These are phyloP conservation scores for Coronaproctus castanopsis DNA, from an alignment of 2,888 invertebrate species.

Conservation along the genomic window DNA sequence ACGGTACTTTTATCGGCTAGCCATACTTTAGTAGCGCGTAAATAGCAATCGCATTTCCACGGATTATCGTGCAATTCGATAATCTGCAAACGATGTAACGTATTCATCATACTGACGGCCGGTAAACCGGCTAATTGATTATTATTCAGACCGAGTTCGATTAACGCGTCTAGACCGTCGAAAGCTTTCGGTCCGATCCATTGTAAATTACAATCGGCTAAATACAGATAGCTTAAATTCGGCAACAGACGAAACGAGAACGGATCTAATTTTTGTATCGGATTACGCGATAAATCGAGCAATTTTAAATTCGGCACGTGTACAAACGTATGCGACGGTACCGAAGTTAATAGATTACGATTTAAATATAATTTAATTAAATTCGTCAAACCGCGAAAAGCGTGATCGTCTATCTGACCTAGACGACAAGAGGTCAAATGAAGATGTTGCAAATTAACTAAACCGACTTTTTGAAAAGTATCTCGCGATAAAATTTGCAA, in stretches of 20 bases:
- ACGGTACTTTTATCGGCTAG: conserved; percentile 55
- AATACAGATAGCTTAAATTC: conserved; percentile 58
- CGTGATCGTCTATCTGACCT: conserved; percentile 63
- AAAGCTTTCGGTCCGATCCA: conserved; percentile 57
- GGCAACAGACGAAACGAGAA: conserved; percentile 55
- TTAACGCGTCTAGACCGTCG: conserved; percentile 50
- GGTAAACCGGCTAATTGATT: conserved; percentile 60
- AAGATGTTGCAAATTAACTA: conserved; percentile 68
- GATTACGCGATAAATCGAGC: conserved; percentile 57
- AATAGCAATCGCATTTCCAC: conserved; percentile 72
- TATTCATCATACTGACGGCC: conserved; percentile 42
- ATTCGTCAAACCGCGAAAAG: conserved; percentile 70
- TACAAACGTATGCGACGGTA: conserved; percentile 59
- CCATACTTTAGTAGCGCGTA: conserved; percentile 58
- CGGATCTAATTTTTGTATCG: conserved; percentile 55
- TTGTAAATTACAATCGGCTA: conserved; percentile 61
- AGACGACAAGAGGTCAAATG: conserved; percentile 65
- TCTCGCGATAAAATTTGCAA: conserved; percentile 62
- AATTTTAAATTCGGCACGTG: conserved; percentile 64
- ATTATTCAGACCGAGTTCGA: conserved; percentile 58
- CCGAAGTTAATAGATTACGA: conserved; percentile 54
- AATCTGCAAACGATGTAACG: conserved; percentile 56
- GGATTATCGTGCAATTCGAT: conserved; percentile 68
- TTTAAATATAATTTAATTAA: conserved; percentile 75
- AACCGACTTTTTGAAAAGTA: conserved; percentile 57